Evolutionary conservation across 2,888 invertebrate genomes (phyloP).

Genomic region (Drosophila ustulata): DNA sequence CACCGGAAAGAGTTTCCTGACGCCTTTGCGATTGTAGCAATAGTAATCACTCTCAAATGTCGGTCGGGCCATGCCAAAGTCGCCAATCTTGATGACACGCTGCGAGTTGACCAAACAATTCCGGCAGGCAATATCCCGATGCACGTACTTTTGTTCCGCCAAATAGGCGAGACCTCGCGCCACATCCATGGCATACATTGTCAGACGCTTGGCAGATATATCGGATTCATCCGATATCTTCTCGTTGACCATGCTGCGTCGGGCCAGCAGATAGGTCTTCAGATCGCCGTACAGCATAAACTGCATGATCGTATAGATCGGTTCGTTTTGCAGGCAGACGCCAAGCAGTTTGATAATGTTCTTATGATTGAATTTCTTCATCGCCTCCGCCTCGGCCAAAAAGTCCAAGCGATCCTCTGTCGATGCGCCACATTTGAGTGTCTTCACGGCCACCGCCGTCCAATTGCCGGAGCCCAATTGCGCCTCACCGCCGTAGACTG

Average conservation of each 20-base stretch:
- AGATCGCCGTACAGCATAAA: slow-evolving; percentile 97
- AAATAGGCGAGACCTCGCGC: slow-evolving; percentile 94
- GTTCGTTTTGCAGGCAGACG: slow-evolving; percentile 94
- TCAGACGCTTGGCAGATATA: slow-evolving; percentile 91
- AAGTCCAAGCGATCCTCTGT: slow-evolving; percentile 96
- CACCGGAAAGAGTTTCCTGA: slow-evolving; percentile 89
- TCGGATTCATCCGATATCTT: slow-evolving; percentile 88
- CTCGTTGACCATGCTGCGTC: slow-evolving; percentile 92
- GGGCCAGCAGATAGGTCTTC: slow-evolving; percentile 94
- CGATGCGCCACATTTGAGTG: slow-evolving; percentile 92
- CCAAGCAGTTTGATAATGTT: slow-evolving; percentile 94
- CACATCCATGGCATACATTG: slow-evolving; percentile 94
- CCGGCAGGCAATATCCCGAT: slow-evolving; percentile 93
- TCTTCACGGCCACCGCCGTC: slow-evolving; percentile 95
- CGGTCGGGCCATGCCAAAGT: slow-evolving; percentile 96
- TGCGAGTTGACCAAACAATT: slow-evolving; percentile 92
- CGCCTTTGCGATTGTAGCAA: slow-evolving; percentile 93
- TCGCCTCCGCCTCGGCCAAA: slow-evolving; percentile 95
- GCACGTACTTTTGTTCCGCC: slow-evolving; percentile 93
- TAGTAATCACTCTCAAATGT: slow-evolving; percentile 96
- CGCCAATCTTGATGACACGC: slow-evolving; percentile 90
- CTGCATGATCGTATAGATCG: slow-evolving; percentile 96
- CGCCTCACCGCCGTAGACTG: slow-evolving; percentile 94
- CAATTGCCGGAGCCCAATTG: slow-evolving; percentile 89
- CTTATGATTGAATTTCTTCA: slow-evolving; percentile 96